A percentile compares a stretch with the other conserved stretches of the same genome.
These are phyloP conservation scores for Benthosema pterotum DNA, from an alignment of 2,797 vertebrate species.

Conservation along the genomic window DNA sequence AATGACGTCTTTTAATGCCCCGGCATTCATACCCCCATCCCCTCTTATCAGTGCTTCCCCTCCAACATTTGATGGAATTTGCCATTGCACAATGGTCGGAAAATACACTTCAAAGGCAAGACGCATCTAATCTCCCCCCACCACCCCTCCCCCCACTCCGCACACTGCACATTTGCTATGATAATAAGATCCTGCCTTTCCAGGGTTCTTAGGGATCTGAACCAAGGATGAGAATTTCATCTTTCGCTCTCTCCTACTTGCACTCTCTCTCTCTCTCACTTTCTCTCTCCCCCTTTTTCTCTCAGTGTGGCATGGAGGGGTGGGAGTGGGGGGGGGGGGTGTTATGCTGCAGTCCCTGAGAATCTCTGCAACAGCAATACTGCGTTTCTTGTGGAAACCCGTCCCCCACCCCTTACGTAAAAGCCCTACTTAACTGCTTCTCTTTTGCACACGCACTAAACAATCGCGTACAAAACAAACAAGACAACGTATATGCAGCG, in stretches of 20 bases:
- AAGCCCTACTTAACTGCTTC: conserved; percentile 70
- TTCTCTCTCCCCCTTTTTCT: conserved; percentile 6
- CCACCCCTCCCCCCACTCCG: conserved; percentile 56
- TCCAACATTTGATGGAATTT: conserved; percentile 79
- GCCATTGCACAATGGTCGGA: conserved; percentile 72
- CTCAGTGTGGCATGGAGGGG: conserved; percentile 33
- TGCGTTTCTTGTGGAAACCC: conserved; percentile 54
- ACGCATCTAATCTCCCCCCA: conserved; percentile 76
- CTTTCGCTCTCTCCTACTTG: conserved; percentile 47
- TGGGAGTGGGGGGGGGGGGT: conserved; percentile 6
- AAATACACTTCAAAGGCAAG: conserved; percentile 78
- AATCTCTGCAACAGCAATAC: conserved; percentile 68
- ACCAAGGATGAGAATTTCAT: conserved; percentile 74
- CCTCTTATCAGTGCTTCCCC: conserved; percentile 67
- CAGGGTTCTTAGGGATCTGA: conserved; percentile 72
- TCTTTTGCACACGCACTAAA: conserved; percentile 27
- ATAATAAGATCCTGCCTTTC: conserved; percentile 77
- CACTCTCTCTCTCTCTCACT: conserved; percentile 28
- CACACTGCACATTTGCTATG: conserved; percentile 69
- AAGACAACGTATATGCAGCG: conserved; percentile 16
- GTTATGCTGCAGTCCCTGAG: conserved; percentile 60
- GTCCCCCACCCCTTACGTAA: conserved; percentile 73
- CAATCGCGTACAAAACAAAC: too few relatives aligned
- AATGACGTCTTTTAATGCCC: conserved; percentile 72
- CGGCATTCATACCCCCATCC: conserved; percentile 66